Evolutionary conservation across 2,113 vertebrate species (phyloP).

Genomic region (Phalacrocorax carbo): DNA sequence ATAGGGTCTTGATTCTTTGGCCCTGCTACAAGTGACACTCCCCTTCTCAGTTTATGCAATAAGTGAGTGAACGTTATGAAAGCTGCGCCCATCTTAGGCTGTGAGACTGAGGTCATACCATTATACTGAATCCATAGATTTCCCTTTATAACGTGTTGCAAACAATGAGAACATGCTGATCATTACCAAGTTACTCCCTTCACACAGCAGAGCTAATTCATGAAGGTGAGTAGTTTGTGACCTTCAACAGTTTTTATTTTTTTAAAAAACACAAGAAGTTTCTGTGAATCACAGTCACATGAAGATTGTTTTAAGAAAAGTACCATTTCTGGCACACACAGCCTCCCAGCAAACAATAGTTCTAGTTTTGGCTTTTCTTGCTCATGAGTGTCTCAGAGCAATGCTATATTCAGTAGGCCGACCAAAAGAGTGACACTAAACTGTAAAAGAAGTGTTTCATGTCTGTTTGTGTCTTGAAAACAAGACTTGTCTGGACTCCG

Average conservation of each 20-base stretch:
- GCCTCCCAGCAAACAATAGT: neutral
- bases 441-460: neutral
- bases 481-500: neutral
- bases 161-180: neutral
- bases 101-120: neutral
- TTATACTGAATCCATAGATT: neutral
- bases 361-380: neutral
- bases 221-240: neutral
- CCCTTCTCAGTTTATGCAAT: neutral
- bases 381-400: neutral
- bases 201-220: neutral
- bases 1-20: neutral
- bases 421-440: neutral
- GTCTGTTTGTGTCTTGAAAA: neutral
- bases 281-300: neutral
- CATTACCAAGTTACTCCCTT: neutral
- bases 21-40: neutral
- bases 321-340: neutral
- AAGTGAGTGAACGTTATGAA: neutral
- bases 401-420: neutral
- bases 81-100: neutral
- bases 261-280: neutral
- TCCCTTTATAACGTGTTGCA: neutral
- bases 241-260: neutral
- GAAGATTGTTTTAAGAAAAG: constrained; percentile 1